Conservation (phyloP, 2,797 vertebrate species). For the Amazona ochrocephala region DNA sequence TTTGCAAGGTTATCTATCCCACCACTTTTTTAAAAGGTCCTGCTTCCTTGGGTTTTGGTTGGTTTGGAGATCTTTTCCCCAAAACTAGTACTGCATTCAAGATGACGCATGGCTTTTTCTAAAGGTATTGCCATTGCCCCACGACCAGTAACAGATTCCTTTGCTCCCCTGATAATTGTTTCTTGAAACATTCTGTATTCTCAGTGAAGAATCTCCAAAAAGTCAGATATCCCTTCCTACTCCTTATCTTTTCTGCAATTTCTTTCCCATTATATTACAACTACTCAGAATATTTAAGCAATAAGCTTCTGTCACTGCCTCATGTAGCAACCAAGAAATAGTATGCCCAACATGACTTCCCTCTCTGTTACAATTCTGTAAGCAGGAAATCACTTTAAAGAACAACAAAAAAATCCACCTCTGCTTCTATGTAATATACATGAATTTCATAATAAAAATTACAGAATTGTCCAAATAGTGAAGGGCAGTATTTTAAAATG, state of each 20-base stretch:
- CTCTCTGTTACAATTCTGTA: constrained; percentile 10
- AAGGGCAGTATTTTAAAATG: constrained; percentile 53
- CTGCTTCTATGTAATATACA: constrained; percentile 42
- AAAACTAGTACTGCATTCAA: background rate
- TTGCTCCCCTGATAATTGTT: background rate
- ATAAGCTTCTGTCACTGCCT: background rate
- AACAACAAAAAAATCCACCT: background rate
- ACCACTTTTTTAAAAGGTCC: background rate
- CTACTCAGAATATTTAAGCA: background rate
- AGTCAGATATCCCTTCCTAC: background rate
- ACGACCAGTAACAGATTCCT: background rate
- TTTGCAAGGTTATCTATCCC: background rate
- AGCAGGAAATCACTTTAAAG: constrained; percentile 50
- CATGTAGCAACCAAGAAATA: constrained; percentile 1
- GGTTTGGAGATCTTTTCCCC: accelerated
- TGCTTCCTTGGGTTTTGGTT: background rate
- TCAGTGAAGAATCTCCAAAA: background rate
- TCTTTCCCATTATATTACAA: background rate
- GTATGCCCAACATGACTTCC: background rate
- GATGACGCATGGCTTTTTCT: background rate
- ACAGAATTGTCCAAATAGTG: constrained; percentile 21
- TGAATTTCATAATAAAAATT: constrained; percentile 48
- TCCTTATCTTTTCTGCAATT: background rate
- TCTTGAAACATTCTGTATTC: background rate
- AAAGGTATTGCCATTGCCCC: background rate